Base-by-base conservation (phyloP, 2,888 invertebrate genomes). In the Tenthredo notha region DNA sequence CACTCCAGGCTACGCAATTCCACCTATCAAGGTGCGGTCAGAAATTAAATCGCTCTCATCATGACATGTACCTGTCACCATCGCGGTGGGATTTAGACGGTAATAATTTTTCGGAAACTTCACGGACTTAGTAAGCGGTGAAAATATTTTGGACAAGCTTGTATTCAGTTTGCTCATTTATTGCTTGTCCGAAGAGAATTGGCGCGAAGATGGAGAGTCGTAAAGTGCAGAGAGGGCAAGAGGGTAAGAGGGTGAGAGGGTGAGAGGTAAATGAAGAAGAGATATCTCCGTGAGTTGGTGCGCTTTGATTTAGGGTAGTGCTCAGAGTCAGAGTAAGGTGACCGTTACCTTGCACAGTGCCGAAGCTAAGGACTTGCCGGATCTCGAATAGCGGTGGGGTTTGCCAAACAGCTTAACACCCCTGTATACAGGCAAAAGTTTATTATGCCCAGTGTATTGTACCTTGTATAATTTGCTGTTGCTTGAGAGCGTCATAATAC, bases 381-480 rank as follows among this genome's bases (percentile, higher is more conserved):
- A 50, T 77, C 77, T 50, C n/a, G 72, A 18, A 74, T 77, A 12
- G 29, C 54, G 54, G 74, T 74, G 74, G 67, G 83, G 47, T 47
- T 83, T 83, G 65, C 67, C 83, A 33, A 65, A 83, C 65, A 67
- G 67, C 70, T 58, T 47, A 83, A 67, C 67, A 67, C 29, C 83
- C 83, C 67, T 58, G 67, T 47, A 83, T 67, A 47, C 67, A 47
- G 47, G 47, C 67, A 70, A 50, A 86, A 86, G 87, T 90, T 90
- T 88, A 91, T 90, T 89, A 89, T 90, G 87, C 88, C 84, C 86
- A 85, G 87, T 87, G 86, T 86, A 87, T 87, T 87, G 87, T 87
- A 84, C 85, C 40, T 83, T 67, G 83, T 83, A 83, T 83, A 83
- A 67, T 86, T 86, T 85, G 84, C 87, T 85, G 85, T 89, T 85